Evolutionary conservation across 2,113 vertebrate genomes (phyloP).

Genomic region (Terrapene triunguis): DNA sequence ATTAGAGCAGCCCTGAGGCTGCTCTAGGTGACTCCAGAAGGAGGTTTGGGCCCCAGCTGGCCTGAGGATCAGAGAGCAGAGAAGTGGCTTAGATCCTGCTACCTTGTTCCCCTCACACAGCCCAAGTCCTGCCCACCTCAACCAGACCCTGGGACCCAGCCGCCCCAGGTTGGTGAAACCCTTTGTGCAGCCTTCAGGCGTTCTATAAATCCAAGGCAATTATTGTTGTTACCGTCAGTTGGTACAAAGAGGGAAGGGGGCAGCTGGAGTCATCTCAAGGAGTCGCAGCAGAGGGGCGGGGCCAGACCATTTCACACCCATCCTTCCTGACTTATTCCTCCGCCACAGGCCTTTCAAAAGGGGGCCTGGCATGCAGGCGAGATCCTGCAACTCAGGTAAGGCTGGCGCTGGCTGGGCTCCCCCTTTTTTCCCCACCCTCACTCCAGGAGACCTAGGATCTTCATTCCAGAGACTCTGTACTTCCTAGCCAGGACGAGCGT

Average conservation of each 20-base stretch:
- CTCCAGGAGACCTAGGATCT: not conserved
- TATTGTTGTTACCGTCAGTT: not conserved
- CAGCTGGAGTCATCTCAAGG: not conserved
- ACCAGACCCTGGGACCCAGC: not conserved
- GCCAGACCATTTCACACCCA: not conserved
- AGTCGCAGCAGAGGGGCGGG: not conserved
- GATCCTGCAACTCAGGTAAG: not conserved
- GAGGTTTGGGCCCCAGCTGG: no score
- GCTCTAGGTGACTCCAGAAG: no score
- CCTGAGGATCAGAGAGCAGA: no score
- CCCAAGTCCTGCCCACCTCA: not conserved
- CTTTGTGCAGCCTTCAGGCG: not conserved
- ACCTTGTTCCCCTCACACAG: not conserved
- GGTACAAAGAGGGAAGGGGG: accelerated
- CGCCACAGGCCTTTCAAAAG: not conserved
- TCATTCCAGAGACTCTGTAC: not conserved
- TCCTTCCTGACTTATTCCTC: not conserved
- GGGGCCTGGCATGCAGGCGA: not conserved
- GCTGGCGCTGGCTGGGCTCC: not conserved
- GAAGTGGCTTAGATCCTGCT: not conserved
- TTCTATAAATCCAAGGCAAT: no score
- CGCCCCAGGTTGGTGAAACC: no score
- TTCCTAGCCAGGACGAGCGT: not conserved
- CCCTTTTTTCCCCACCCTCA: not conserved
- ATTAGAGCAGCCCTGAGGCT: no score